Evolutionary conservation across 92 coral and sea anemone genomes (phyloP), one percentile per base, ranked within the genome.

Genomic region (Epizoanthus scotinus): DNA sequence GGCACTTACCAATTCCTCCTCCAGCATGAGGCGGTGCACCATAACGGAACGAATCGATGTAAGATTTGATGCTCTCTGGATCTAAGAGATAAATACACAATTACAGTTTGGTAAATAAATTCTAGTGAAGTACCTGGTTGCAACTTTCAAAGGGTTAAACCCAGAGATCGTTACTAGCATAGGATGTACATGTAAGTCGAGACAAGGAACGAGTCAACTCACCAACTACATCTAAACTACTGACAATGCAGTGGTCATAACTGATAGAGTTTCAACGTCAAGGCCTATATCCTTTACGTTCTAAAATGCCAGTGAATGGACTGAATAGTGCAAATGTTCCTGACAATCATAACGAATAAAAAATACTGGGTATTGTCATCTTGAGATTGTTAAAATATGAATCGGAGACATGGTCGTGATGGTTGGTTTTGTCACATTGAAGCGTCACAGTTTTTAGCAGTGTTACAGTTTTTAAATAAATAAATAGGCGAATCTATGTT

Each of bases 1-100:
- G 8, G 59, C 40, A 77, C 88, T 90, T 74, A 95, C 98, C 98
- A 67, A 95, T 95, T 75, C 98, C 98, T 36, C 98, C 98, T 10
- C 98, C 98, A 4, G 91, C 98, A 66, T 95, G 98, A 27, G 98
- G 98, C 14, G 98, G 98, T 26, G 98, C 97, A 58, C 98, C 98
- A 63, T 85, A 95, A 18, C 98, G 98, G 95, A 95, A 95, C 26
- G 98, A 95, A 80, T 95, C 98, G 73, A 95, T 95, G 79, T 95
- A 95, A 0, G 98, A 84, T 79, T 93, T 95, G 87, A 95, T 95
- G 72, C 87, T 84, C 53, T 93, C 98, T 53, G 94, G 86, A 52
- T 95, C 98, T 95, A 73, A 71, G 60, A 63, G 50, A 18, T 25
- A 74, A 63, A 60, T 1, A 78, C 22, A 61, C 34, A 78, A 7